phyloP scores from a whole-genome alignment of 2,888 invertebrate genomes.

The Tipula lateralis region DNA sequence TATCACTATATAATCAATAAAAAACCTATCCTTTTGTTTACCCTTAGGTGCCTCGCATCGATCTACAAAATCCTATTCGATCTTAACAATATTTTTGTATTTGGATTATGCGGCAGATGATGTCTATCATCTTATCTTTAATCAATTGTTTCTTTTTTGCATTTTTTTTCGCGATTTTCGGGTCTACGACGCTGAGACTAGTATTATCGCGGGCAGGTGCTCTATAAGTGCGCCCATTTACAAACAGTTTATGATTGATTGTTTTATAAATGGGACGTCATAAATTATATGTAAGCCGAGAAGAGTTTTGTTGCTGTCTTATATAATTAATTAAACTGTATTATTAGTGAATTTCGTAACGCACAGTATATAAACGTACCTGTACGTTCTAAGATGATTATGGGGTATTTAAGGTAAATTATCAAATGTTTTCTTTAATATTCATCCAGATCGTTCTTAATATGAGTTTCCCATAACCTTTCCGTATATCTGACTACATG shows the following conservation, averaged over 20 bases:
- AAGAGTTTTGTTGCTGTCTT: not conserved
- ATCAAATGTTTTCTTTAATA: not conserved
- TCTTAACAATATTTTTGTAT: not conserved
- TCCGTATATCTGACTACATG: not conserved
- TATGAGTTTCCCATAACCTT: not conserved
- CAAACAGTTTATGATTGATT: not conserved
- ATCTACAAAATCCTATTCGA: not conserved
- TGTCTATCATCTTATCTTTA: slow-evolving; percentile 9
- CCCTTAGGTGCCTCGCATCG: not conserved
- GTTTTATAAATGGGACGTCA: not conserved
- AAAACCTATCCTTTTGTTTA: not conserved
- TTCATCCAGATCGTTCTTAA: not conserved
- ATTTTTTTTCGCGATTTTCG: not conserved
- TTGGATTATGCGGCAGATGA: not conserved
- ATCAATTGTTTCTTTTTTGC: not conserved
- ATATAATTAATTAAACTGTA: not conserved
- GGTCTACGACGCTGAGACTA: too few species aligned
- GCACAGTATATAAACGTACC: not conserved
- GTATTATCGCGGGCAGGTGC: not conserved
- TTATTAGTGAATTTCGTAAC: slow-evolving; percentile 19
- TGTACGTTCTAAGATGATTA: not conserved
- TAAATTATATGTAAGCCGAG: not conserved
- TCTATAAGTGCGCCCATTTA: not conserved
- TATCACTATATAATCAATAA: not conserved
- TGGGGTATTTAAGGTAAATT: not conserved